Evolutionary conservation across 2,888 invertebrate genomes (phyloP), one percentile per base, ranked within the genome.

Genomic region (Luperina testacea): DNA sequence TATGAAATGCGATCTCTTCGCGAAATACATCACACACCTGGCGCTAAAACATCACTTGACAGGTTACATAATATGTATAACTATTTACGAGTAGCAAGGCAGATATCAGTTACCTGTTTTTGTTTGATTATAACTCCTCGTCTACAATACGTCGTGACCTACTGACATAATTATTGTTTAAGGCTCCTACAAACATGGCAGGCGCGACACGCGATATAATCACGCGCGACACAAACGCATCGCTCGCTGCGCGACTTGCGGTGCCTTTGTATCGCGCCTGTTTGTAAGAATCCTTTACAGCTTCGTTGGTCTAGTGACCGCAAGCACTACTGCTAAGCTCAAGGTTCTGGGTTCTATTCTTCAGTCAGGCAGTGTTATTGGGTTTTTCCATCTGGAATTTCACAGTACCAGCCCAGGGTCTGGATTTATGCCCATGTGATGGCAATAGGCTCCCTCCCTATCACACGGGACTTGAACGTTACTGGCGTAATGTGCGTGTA

Each of bases 41-140:
- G 2, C 24, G 45, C 63, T 72, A 48, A 69, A 78, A 67, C 70
- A 61, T 71, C n/a, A 24, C 51, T 32, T 61, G 51, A 42, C 65
- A 48, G 24, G 48, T 70, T 45, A 69, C 53, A 67, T 53, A 53
- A 70, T 61, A n/a, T n/a, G n/a, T n/a, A 59, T 45, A 71, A 75
- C 15, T 81, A 38, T 6, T 38, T 38, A 38, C 38, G 38, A 38
- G 38, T 71, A 75, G 45, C 17, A 63, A 63, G 27, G 27, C 7
- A 27, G 27, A 27, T 6, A 61, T 27, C 17, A 63, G 61, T 63
- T 32, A 32, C 15, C 7, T 32, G 27, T 63, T 17, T 32, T 17
- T 17, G 17, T 27, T 48, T 15, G 15, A 48, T 48, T 48, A 48
- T 48, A n/a, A 59, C 11, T 59, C n/a, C 11, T 59, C n/a, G n/a